Base-by-base conservation (phyloP, 2,888 invertebrate species). In the Platynereis dumerilii region DNA sequence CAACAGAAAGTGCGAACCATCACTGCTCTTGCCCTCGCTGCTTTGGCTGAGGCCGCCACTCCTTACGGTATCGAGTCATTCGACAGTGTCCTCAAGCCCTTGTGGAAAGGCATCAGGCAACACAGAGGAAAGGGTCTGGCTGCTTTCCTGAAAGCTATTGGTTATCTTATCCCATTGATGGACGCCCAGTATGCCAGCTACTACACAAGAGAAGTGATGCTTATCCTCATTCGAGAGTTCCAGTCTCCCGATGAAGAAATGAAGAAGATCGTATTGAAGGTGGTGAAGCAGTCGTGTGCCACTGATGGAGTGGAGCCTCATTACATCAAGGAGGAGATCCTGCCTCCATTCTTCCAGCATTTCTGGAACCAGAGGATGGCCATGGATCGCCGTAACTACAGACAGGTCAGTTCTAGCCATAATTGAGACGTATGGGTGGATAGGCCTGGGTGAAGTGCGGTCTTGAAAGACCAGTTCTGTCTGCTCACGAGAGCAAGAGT, bases 321-420 rank as follows among this genome's bases (percentile, higher is more conserved):
- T 80, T 99, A 99, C 80, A 99, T 99, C 74, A 97, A 98, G 86
- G 97, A 98, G 77, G 99, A 99, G 84, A 99, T 99, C 76, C 86
- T 98, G 74, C 97, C 97, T 0, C 96, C 96, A 78, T 98, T 97
- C 86, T 98, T 98, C 87, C 96, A 96, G 85, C 95, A 97, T 85
- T 99, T 99, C 86, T 99, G 99, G 99, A 99, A 99, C 83, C 99
- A 99, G 83, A 90, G 99, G 72, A 99, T 99, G 99, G 99, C 99
- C 1, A 87, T 99, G 68, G 99, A 99, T 85, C 89, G 98, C 59
- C 89, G 99, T 69, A 99, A 99, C 85, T 99, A 99, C 82, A 88
- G 96, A 72, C 96, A 96, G 84, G 88, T 87, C 42, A 27, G 70
- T 69, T 15, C 7, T 10, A 20, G 24, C 17, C 7, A 20, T 55